Evolutionary conservation across 2,113 vertebrate species (phyloP), one percentile per base, ranked within the genome.

Genomic region (Hymenochirus boettgeri): DNA sequence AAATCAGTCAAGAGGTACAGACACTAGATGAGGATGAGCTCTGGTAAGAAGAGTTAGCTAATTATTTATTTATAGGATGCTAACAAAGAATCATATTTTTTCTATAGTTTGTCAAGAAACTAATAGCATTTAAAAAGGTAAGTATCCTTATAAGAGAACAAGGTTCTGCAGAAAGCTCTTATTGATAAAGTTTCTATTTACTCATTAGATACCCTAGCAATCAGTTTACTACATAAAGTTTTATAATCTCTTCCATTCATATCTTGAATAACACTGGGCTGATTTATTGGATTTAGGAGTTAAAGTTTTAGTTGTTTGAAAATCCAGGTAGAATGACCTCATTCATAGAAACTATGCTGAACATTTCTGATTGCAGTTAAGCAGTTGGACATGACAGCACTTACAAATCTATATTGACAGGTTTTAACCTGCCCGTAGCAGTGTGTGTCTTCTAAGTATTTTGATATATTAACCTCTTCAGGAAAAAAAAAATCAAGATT

Each of bases 321-420:
- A 53, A 26, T 53, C 39, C n/a, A 42, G 50, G 46, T 19, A 50
- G 27, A n/a, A 59, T 66, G 64, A 66, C 46, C 46, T 66, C 64
- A 66, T 66, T 19, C 31, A 51, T 11, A 50, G 64, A 59, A 59
- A 66, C 37, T 58, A 66, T 66, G 64, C 29, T 6, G 46, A 23
- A 47, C 35, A 59, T 66, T 66, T 66, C 10, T 58, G 29, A 66
- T 42, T n/a, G 17, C 39, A 42, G 13, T 42, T 42, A 17, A 31
- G 25, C 31, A 50, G 57, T 21, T 52, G 8, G 47, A 29, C 50
- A 66, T 66, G 64, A 50, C 64, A 66, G 64, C 46, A 66, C 51
- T 66, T n/a, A 66, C 45, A 66, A 35, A 66, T 66, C 45, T 46
- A 66, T 55, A 58, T n/a, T 58, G 64, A 66, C 64, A 66, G 46